Base-by-base conservation (phyloP, 92 coral and sea anemone genomes). In the Zoanthus solanderi region DNA sequence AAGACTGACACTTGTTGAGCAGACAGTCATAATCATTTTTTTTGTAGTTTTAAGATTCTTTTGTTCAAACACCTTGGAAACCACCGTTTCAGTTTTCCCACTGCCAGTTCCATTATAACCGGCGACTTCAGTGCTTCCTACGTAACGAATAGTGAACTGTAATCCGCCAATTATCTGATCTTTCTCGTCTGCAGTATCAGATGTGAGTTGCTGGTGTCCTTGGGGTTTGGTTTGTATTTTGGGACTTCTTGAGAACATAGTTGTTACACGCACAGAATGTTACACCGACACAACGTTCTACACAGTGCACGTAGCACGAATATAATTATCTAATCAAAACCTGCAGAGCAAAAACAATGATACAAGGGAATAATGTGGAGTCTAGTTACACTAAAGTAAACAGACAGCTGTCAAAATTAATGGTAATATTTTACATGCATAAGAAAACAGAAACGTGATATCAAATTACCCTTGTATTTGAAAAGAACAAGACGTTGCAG, bases 61-160 rank as follows among this genome's bases (percentile, higher is more conserved):
- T 83, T 92, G 92, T 5, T 89, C 88, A 87, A 93, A 90, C 34
- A 97, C 92, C 75, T 91, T 67, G 7, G 93, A 90, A 1, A 95
- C 98, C 9, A 98, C 97, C 9, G 89, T 89, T 75, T 95, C 95
- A 11, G 99, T 97, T 76, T 93, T 93, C 14, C 97, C 98, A 77
- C 95, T 95, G 48, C 99, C 99, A 10, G 95, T 95, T 12, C 98
- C 98, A 8, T 84, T 56, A 14, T 75, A 82, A 42, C 89, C 90
- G 17, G 94, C 91, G 2, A 97, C 98, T 57, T 94, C 98, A 34
- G 89, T 86, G 2, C 97, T 91, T 3, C 99, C 98, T 66, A 95
- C 87, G 73, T 93, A 97, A 48, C 94, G 98, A 6, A 95, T 97
- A 44, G 34, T 17, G 79, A 61, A 95, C 57, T 94, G 94, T 10